These are phyloP conservation scores for Zenarchopterus dispar DNA, from an alignment of 2,797 vertebrate genomes.

Conservation along the genomic window DNA sequence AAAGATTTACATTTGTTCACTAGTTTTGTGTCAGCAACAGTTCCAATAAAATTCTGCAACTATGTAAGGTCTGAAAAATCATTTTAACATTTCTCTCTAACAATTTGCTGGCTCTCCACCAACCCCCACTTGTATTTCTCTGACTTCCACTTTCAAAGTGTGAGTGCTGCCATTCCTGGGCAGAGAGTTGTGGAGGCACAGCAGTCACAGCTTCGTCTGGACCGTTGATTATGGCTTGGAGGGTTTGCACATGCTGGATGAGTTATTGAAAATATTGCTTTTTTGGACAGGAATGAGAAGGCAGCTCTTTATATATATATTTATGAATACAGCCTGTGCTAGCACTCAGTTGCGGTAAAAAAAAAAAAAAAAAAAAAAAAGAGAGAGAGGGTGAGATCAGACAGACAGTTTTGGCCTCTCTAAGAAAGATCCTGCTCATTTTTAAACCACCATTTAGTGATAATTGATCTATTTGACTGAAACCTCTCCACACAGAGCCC, in stretches of 20 bases:
- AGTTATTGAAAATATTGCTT: slow-evolving; percentile 16
- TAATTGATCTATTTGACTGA: slow-evolving; percentile 76
- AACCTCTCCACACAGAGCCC: slow-evolving; percentile 65
- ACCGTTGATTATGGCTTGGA: slow-evolving; percentile 14
- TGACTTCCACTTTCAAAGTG: slow-evolving; percentile 11
- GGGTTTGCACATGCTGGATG: slow-evolving; percentile 22
- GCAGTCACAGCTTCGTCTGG: slow-evolving; percentile 30
- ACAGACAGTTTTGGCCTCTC: slow-evolving; percentile 67
- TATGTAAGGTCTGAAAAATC: not conserved
- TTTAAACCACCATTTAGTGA: slow-evolving; percentile 74
- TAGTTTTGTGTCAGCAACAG: no score
- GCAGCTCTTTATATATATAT: slow-evolving; percentile 16
- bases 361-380: slow-evolving; percentile 38
- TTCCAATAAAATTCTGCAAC: not conserved
- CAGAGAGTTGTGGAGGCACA: slow-evolving; percentile 22
- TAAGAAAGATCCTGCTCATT: slow-evolving; percentile 69
- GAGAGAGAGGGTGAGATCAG: slow-evolving; percentile 62
- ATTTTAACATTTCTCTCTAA: not conserved
- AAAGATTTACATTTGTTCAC: no score
- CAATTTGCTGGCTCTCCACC: not conserved
- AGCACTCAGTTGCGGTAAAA: slow-evolving; percentile 18
- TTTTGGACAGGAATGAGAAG: slow-evolving; percentile 40
- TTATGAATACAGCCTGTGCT: not conserved
- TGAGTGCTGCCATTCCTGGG: slow-evolving; percentile 3
- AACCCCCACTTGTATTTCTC: slow-evolving; percentile 2